Conservation (phyloP, 1,140 invertebrate species). For the Gryon sp. region DNA sequence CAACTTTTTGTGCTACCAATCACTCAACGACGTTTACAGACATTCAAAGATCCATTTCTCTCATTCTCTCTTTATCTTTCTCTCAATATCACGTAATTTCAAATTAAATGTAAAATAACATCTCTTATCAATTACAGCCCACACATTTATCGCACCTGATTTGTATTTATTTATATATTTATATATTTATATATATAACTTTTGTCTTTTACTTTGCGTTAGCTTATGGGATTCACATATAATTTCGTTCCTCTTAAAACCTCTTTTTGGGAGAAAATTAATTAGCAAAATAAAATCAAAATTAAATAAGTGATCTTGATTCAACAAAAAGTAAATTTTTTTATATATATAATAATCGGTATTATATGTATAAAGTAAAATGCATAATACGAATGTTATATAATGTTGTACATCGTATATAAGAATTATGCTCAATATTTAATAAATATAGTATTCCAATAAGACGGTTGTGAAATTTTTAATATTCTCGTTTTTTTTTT, state of each 20-base stretch:
- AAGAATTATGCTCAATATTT: slow-evolving; percentile 56
- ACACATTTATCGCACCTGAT: slow-evolving; percentile 64
- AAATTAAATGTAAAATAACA: slow-evolving; percentile 71
- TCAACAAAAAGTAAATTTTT: no score
- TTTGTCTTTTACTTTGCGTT: slow-evolving; percentile 63
- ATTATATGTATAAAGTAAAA: slow-evolving; percentile 65
- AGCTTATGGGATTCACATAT: slow-evolving; percentile 69
- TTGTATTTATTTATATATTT: slow-evolving; percentile 53
- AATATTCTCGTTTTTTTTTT: neutral
- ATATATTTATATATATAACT: slow-evolving; percentile 45
- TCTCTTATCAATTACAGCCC: slow-evolving; percentile 60
- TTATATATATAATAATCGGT: no score
- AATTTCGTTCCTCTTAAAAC: slow-evolving; percentile 28
- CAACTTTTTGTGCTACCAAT: slow-evolving; percentile 63
- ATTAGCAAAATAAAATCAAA: no score
- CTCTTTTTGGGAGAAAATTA: no score
- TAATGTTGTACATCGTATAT: slow-evolving; percentile 73
- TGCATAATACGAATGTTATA: slow-evolving; percentile 69
- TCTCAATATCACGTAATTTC: slow-evolving; percentile 18
- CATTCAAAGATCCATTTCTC: slow-evolving; percentile 26
- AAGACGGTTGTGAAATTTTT: slow-evolving; percentile 63
- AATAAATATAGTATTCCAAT: slow-evolving; percentile 64
- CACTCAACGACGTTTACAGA: slow-evolving; percentile 48
- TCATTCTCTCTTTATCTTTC: neutral
- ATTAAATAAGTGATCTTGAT: no score